phyloP scores from a whole-genome alignment of 1,140 invertebrate species.

The Coelopa frigida region DNA sequence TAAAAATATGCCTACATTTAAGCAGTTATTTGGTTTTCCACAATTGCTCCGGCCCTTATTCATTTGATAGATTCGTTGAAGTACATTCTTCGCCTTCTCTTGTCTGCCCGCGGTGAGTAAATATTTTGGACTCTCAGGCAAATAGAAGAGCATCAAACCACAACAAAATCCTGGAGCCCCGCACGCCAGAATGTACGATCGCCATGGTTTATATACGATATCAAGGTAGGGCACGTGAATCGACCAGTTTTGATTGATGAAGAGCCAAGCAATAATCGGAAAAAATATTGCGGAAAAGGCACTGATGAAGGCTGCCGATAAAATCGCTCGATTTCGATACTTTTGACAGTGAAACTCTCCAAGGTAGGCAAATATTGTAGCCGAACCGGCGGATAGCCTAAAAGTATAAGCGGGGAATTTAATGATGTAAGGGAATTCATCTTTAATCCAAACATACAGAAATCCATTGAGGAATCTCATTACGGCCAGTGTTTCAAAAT shows the following conservation, averaged over 20 bases:
- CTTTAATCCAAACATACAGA: conserved; percentile 50
- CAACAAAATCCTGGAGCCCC: conserved; percentile 56
- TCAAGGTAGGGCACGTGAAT: conserved; percentile 37
- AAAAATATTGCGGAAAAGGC: conserved; percentile 23
- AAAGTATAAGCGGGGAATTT: conserved; percentile 5
- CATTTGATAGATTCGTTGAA: conserved; percentile 49
- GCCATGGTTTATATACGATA: conserved; percentile 56
- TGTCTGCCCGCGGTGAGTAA: conserved; percentile 50
- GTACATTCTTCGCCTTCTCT: conserved; percentile 50
- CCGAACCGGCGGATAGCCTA: conserved; percentile 23
- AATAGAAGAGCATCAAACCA: conserved; percentile 50
- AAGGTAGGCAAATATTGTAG: conserved; percentile 27
- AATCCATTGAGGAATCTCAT: conserved; percentile 64
- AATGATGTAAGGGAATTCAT: neutral
- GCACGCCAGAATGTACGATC: conserved; percentile 58
- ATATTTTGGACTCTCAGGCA: conserved; percentile 68
- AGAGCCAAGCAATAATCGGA: conserved; percentile 59
- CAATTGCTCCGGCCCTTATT: conserved; percentile 47
- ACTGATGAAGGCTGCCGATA: conserved; percentile 26
- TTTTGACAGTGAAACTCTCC: conserved; percentile 29
- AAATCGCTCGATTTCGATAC: conserved; percentile 20
- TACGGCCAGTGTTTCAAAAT: conserved; percentile 55
- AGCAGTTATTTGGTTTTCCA: no score
- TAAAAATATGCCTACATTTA: no score
- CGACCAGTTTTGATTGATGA: conserved; percentile 52